These are phyloP conservation scores for Gryllus longicercus DNA, from an alignment of 2,888 invertebrate species.

Conservation along the genomic window DNA sequence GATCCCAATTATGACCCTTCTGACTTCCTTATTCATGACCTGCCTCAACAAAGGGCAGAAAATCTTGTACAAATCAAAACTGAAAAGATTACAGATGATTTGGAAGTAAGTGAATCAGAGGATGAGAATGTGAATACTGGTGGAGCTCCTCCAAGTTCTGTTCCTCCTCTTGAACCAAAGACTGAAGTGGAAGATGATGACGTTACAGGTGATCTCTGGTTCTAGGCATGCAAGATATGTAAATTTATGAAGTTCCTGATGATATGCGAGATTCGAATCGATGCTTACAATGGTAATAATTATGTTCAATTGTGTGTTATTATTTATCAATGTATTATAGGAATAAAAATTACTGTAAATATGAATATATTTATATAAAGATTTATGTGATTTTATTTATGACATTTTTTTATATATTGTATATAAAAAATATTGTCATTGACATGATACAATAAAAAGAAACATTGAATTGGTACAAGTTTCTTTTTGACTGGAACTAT, in stretches of 20 bases:
- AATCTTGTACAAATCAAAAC: constrained; percentile 34
- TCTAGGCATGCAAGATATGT: constrained; percentile 44
- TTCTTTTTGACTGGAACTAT: too few species aligned
- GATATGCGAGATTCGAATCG: too few species aligned
- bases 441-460: too few species aligned
- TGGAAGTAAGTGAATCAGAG: constrained; percentile 75
- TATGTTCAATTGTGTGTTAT: too few species aligned
- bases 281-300: too few species aligned
- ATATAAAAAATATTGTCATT: too few species aligned
- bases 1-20: constrained; percentile 85
- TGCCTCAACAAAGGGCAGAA: constrained; percentile 42
- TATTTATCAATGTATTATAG: too few species aligned
- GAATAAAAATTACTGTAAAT: too few species aligned
- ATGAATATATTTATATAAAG: too few species aligned
- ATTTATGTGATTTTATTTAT: too few species aligned
- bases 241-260: not conserved
- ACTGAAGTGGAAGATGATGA: constrained; percentile 47
- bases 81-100: constrained; percentile 66
- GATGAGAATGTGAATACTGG: constrained; percentile 50
- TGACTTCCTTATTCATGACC: constrained; percentile 67
- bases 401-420: too few species aligned
- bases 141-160: not conserved
- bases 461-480: too few species aligned
- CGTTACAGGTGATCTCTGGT: constrained; percentile 58
- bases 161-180: constrained; percentile 38